Percentiles rank a stretch among this genome's conserved stretches.
phyloP scores from a whole-genome alignment of 2,113 vertebrate species.

The Gavia stellata region DNA sequence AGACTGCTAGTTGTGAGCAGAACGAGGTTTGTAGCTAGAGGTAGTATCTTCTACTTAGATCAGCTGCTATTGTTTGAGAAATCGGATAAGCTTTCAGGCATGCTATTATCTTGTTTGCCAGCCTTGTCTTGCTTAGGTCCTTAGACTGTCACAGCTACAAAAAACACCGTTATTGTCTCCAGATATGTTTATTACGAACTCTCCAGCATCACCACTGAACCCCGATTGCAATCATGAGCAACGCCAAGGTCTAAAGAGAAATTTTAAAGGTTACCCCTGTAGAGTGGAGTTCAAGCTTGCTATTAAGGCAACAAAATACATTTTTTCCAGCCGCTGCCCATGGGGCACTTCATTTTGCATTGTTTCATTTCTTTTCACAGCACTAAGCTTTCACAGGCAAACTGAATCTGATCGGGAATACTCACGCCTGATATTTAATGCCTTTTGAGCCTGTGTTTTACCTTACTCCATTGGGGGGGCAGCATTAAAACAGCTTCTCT shows the following conservation, averaged over 20 bases:
- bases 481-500: not conserved
- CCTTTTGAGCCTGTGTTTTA: not conserved
- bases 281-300: not conserved
- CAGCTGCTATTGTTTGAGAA: not conserved
- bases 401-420: not conserved
- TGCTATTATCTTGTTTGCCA: not conserved
- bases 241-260: not conserved
- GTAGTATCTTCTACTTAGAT: not conserved
- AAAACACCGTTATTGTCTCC: not conserved
- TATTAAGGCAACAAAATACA: not conserved
- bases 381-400: not conserved
- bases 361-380: not conserved
- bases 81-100: rapidly evolving
- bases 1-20: not conserved
- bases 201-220: not conserved
- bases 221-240: rapidly evolving
- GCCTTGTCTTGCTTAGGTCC: not conserved
- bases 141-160: not conserved
- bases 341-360: not conserved
- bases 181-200: rapidly evolving
- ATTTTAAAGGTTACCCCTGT: not conserved
- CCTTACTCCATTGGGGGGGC: not conserved
- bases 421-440: not conserved
- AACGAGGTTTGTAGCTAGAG: not conserved
- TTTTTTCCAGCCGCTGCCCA: not conserved